Base-by-base conservation (phyloP, 2,888 invertebrate species). In the Lasioglossum zephyrum region DNA sequence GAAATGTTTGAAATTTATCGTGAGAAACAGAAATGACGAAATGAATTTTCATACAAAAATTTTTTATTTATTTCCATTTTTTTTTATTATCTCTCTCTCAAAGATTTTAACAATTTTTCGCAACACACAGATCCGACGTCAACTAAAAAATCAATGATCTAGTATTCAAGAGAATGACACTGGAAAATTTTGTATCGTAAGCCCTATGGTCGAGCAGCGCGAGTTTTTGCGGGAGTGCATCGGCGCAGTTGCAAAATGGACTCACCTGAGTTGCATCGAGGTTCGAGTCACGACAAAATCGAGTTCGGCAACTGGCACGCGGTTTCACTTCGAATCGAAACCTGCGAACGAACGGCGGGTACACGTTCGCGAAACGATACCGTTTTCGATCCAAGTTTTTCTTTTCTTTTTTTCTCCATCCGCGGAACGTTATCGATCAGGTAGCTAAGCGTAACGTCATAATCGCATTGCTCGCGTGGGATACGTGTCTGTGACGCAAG, bases 401-500 rank as follows among this genome's bases (percentile, higher is more conserved):
- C 36, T 78, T 53, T 31, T 22, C 2, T 36, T 36, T 36, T 36
- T 2, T 36, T 36, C 3, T 11, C 16, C 36, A 13, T 60, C 77
- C 76, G 26, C 16, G 41, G 72, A 73, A 13, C 53, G 31, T 57
- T 72, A 75, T 80, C 85, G 77, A 86, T 85, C 76, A 60, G 49
- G 26, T 53, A n/a, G 74, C 49, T 69, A 18, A 60, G 77, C 70
- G 47, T 16, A 78, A 69, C 80, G 86, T 85, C 76, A 82, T 49
- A 78, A 77, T 82, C 78, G 73, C 60, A n/a, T 26, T 36, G 69
- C 49, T 79, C 74, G 77, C 82, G 79, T 77, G 77, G 76, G 72
- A 82, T 77, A 74, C 77, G 79, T 85, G 77, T 80, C 63, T 78
- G 69, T 87, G 86, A 82, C 86, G 86, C 79, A 86, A 84, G 80